Base-by-base conservation (phyloP, 2,113 vertebrate species). In the Corythornis madagascariensis region DNA sequence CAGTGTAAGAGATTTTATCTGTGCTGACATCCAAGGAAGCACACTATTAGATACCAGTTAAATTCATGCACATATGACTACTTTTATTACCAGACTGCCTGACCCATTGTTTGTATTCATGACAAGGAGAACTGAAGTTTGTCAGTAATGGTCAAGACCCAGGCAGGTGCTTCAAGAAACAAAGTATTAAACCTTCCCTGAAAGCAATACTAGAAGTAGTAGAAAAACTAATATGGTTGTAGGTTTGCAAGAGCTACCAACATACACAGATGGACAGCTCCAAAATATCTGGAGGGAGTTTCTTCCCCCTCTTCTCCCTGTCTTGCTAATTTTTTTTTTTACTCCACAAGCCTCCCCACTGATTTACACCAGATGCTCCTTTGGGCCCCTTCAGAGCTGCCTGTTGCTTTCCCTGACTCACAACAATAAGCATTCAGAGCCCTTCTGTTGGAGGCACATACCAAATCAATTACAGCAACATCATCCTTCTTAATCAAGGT, bases 401-500 rank as follows among this genome's bases (percentile, higher is more conserved):
- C 79, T 91, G 64, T 92, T 89, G 82, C 64, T 86, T 43, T 35
- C 59, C 60, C 33, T 7, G 25, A 6, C 84, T 77, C 56, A 14
- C 15, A 24, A 88, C 66, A 86, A 88, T 71, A 42, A 84, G 31
- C 48, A 69, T 75, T 75, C 43, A 76, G 52, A 94, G n/a, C 63
- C 33, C 18, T 78, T 75, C 83, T 90, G 70, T 84, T 90, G 77
- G 79, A 84, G 22, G 74, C 89, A n/a, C 59, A 69, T 57, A 78
- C 57, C 7, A 19, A 47, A 43, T 90, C 74, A 90, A 85, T 95
- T 95, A 90, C 67, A 95, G 80, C 87, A 92, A 94, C 92, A 91
- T 79, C 86, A 89, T 90, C 86, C 94, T 91, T 65, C 93, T 94
- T 92, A 97, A 97, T 95, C 92, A 96, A 96, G 96, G 95, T 96